These are phyloP conservation scores for Oithona nana DNA, from an alignment of 2,888 invertebrate genomes.

Conservation along the genomic window DNA sequence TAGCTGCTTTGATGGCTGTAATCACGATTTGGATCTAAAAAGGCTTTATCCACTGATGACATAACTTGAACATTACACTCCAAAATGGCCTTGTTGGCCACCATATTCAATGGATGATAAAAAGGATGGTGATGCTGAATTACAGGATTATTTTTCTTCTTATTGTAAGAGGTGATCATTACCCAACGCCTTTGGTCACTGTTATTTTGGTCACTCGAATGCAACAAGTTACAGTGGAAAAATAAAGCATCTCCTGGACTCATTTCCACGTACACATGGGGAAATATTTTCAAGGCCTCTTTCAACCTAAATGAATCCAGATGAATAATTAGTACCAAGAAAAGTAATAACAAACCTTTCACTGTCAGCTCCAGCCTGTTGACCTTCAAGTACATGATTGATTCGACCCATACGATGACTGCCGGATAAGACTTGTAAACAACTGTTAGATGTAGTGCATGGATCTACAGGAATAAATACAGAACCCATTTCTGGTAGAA, in stretches of 20 bases:
- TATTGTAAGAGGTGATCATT: constrained; percentile 19
- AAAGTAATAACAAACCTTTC: constrained; percentile 6
- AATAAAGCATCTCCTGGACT: constrained; percentile 19
- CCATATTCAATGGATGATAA: constrained; percentile 18
- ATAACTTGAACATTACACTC: neutral
- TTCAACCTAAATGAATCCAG: neutral
- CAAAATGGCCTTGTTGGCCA: constrained; percentile 6
- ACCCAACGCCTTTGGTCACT: constrained; percentile 18
- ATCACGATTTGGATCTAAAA: neutral
- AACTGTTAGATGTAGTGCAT: constrained; percentile 18
- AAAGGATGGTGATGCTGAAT: constrained; percentile 19
- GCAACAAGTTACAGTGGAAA: constrained; percentile 21
- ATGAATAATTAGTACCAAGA: neutral
- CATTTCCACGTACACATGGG: constrained; percentile 19
- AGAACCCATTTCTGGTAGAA: constrained; percentile 19
- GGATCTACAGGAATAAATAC: constrained; percentile 19
- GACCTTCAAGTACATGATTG: constrained; percentile 16
- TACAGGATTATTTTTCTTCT: constrained; percentile 19
- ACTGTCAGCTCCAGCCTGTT: constrained; percentile 17
- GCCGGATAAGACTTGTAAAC: constrained; percentile 19
- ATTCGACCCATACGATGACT: constrained; percentile 18
- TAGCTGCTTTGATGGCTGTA: no score
- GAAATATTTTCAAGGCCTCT: constrained; percentile 3
- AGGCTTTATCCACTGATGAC: neutral
- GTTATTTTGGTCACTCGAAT: constrained; percentile 19